phyloP scores from a whole-genome alignment of 2,888 invertebrate species.

The Abscondita cerata region DNA sequence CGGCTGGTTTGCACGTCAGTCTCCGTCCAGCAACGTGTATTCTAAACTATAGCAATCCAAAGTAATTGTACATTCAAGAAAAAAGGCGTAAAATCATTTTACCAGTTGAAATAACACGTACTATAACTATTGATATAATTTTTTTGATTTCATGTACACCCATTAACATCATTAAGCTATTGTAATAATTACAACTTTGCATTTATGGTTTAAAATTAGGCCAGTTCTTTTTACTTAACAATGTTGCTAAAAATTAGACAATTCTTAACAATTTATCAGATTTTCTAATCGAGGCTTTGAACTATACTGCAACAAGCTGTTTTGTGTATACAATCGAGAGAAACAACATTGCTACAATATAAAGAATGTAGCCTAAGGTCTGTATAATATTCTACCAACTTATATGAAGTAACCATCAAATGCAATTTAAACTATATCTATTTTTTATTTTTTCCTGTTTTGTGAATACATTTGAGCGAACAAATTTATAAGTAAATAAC shows the following conservation, averaged over 20 bases:
- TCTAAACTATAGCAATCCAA: constrained; percentile 53
- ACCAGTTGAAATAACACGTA: constrained; percentile 50
- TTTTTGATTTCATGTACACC: constrained; percentile 52
- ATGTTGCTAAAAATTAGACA: constrained; percentile 4
- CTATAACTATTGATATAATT: constrained; percentile 50
- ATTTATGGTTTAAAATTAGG: constrained; percentile 39
- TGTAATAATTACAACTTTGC: constrained; percentile 43
- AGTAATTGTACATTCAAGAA: constrained; percentile 44
- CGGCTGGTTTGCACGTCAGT: constrained; percentile 60
- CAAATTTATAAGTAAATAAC: constrained; percentile 28
- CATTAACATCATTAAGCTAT: constrained; percentile 47
- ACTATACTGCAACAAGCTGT: constrained; percentile 3
- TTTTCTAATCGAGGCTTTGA: constrained; percentile 23
- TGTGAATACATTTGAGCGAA: constrained; percentile 46
- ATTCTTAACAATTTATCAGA: constrained; percentile 2
- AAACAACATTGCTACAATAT: constrained; percentile 11
- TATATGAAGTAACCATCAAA: constrained; percentile 50
- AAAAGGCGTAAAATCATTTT: constrained; percentile 45
- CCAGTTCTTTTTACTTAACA: constrained; percentile 13
- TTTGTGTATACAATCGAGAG: neutral
- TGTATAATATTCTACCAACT: constrained; percentile 50
- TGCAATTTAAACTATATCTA: constrained; percentile 56
- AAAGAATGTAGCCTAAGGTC: constrained; percentile 19
- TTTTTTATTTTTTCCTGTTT: constrained; percentile 46
- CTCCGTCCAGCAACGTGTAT: constrained; percentile 58